A percentile compares a stretch with the other conserved stretches of the same genome.
These are phyloP conservation scores for Crotalus tigris DNA, from an alignment of 2,113 vertebrate genomes.

Conservation along the genomic window DNA sequence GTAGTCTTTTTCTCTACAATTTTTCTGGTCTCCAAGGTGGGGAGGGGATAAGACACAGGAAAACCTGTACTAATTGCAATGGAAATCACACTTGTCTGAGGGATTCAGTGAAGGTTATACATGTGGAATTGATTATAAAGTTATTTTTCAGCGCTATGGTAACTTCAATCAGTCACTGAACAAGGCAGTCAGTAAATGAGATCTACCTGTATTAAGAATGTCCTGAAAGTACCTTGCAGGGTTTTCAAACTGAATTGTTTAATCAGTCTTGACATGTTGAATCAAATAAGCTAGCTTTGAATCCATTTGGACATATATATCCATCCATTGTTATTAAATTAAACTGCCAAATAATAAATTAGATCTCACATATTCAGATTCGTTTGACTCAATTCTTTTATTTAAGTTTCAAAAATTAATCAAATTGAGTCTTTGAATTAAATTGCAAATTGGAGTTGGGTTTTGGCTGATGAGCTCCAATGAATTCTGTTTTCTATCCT, in stretches of 20 bases:
- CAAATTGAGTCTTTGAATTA: background rate
- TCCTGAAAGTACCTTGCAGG: background rate
- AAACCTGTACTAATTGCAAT: background rate
- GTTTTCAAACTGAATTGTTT: background rate
- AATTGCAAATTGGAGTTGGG: background rate
- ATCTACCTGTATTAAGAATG: background rate
- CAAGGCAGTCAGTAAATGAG: background rate
- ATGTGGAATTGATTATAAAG: background rate
- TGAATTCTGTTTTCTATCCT: background rate
- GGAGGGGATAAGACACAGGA: background rate
- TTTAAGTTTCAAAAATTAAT: background rate
- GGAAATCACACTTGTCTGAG: background rate
- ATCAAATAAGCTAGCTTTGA: background rate
- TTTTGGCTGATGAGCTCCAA: background rate
- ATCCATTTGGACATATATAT: background rate
- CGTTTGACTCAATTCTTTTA: background rate
- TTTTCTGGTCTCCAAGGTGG: background rate
- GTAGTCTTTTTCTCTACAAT: background rate
- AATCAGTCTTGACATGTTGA: background rate
- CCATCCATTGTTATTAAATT: background rate
- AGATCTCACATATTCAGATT: background rate
- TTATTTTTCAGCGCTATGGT: background rate
- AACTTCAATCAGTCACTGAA: background rate
- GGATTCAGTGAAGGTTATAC: background rate
- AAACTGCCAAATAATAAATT: background rate